These are phyloP conservation scores for Parnassius orleans DNA, from an alignment of 2,888 invertebrate species.

Conservation along the genomic window DNA sequence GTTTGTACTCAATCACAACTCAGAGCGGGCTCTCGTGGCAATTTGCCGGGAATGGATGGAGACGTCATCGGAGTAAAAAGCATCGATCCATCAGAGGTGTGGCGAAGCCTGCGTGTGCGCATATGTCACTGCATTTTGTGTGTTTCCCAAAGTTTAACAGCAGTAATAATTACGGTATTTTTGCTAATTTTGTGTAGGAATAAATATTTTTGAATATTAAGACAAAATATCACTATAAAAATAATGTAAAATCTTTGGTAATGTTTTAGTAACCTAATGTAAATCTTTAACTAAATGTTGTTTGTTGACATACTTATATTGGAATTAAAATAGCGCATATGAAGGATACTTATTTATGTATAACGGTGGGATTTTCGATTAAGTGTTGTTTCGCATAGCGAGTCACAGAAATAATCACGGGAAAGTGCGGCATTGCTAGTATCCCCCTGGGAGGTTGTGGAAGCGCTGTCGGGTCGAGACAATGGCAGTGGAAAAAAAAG, in stretches of 20 bases:
- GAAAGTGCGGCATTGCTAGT: conserved; percentile 39
- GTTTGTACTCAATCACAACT: conserved; percentile 65
- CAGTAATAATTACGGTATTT: not conserved
- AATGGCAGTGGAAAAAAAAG: conserved; percentile 46
- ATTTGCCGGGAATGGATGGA: conserved; percentile 76
- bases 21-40: conserved; percentile 54
- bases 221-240: no score
- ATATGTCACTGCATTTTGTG: conserved; percentile 46
- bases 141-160: conserved; percentile 32
- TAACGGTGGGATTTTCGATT: conserved; percentile 21
- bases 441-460: conserved; percentile 41
- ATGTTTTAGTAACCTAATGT: no score
- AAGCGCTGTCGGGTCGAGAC: conserved; percentile 41
- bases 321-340: no score
- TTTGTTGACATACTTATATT: no score
- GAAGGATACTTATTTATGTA: not conserved
- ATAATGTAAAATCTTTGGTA: no score
- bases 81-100: conserved; percentile 67
- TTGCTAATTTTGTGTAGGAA: no score
- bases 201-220: no score
- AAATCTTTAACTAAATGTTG: no score
- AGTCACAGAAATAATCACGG: conserved; percentile 51
- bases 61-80: conserved; percentile 77
- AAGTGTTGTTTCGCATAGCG: conserved; percentile 43
- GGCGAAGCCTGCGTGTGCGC: conserved; percentile 52